Base-by-base conservation (phyloP, 1,140 invertebrate genomes). In the Temnothorax longispinosus region DNA sequence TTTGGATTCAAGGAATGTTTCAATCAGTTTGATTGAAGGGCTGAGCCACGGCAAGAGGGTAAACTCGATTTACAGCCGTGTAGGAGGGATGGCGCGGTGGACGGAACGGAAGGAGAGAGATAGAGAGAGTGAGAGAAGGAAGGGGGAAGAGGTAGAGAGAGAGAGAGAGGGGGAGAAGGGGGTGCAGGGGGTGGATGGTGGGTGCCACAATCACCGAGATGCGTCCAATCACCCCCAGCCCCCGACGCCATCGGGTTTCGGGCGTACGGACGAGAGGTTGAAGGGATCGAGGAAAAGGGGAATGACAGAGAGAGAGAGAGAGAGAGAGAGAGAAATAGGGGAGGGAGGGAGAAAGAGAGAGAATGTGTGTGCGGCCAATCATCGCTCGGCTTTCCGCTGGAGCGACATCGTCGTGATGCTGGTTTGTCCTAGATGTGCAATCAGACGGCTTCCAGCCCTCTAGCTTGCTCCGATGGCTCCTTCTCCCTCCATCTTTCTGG, bases 121-220 rank as follows among this genome's bases (percentile, higher is more conserved):
- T 52, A 11, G 69, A 18, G 21, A 47, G 54, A 27, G 72, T 18
- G 62, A 41, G 78, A 18, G 41, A 41, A 58, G 10, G 50, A 27
- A n/a, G n/a, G 7, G 2, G 64, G 78, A 54, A 41, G 38, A 41
- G 4, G 6, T 3, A 6, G 38, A 6, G 38, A 41, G 38, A 41
- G 35, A 47, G 27, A 27, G 27, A 62, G 60, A 56, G 64, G 82
- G 89, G 81, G 89, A 58, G 84, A 75, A 86, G 62, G 60, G 85
- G 69, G 62, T 52, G 64, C 21, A 76, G 85, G 84, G 75, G 74
- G 87, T 82, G 90, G 90, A 87, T 94, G 95, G 93, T 93, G 95
- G 96, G 96, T 95, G 96, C 96, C 95, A 96, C 96, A 96, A 96
- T 96, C 96, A 96, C 96, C 96, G 95, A 96, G 96, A 96, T 96